Evolutionary conservation across 2,888 invertebrate species (phyloP), one percentile per base, ranked within the genome.

Genomic region (Microplitis deprimator): DNA sequence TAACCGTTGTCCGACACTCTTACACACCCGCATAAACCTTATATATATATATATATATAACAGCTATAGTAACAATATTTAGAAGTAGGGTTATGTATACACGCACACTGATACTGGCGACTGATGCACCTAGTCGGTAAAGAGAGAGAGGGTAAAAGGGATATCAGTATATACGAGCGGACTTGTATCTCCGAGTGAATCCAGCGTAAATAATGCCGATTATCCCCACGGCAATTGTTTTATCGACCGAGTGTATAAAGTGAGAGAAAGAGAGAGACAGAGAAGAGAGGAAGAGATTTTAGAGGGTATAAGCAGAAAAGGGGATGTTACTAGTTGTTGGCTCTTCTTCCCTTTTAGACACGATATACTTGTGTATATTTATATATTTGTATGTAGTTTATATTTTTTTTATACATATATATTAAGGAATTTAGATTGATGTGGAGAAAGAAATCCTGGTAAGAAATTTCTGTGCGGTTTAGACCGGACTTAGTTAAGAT

Each of bases 211-310:
- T 89, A 89, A 89, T 87, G 85, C 87, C 87, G 89, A 88, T 89
- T 89, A 89, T 89, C 88, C 88, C 87, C 85, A 84, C 86, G 89
- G 89, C 88, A 89, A 89, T 89, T 89, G 89, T 89, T 89, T 89
- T 89, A 89, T 89, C 89, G 89, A 87, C 81, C 86, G 85, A 87
- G 82, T 77, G 77, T 68, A 67, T 78, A 80, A 61, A 76, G 71
- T 73, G 76, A 72, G 67, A 70, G 69, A 75, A 77, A 64, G 75
- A 70, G 77, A 68, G 68, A 50, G 69, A 71, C 38, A 67, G 62
- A 61, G 74, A 69, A 60, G 39, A 72, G 40, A 72, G 59, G 38
- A 29, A 50, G 17, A 74, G 17, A 29, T 65, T 65, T 65, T 20
- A 13, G 29, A 65, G 29, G 38, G 65, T 13, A 70, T 70, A 77